Base-by-base conservation (phyloP, 2,113 vertebrate genomes). In the Triplophysa rosa region DNA sequence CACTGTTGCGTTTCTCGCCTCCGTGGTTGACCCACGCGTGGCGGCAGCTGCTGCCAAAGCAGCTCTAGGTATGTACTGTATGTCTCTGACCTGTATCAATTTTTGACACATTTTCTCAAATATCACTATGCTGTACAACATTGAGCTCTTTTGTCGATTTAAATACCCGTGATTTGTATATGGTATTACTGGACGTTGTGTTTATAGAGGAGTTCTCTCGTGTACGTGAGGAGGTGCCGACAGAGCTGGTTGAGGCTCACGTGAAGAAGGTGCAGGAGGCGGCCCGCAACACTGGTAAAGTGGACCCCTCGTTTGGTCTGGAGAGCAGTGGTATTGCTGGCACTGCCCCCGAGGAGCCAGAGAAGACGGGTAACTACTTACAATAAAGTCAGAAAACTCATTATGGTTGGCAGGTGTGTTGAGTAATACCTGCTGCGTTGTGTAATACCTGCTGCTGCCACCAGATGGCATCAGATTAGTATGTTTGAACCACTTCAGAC, bases 241-340 rank as follows among this genome's bases (percentile, higher is more conserved):
- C 96, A 14, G 97, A 99, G 85, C 88, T 99, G 63, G 95, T 99
- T 11, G 97, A 99, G 81, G 97, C 96, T n/a, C 97, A 99, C 0
- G 96, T 99, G 17, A 97, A 96, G 88, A 99, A 98, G 49, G 97
- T 98, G 0, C 96, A 99, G 82, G 97, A 99, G 65, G 96, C 96
- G 0, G 95, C 95, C 0, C 90, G 94, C 59, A 95, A 90, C 84
- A 96, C 96, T 0, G 97, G 97, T 1, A 98, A 96, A 82, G 95
- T 99, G 70, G 96, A 98, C 85, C 97, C 97, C 0, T 90, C 93
- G 0, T 98, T 91, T 0, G 96, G 97, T 0, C 88, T 99, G 59
- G 97, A 99, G 86, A 98, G 94, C 91, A 98, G 97, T 83, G 98
- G 97, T 78, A 98, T 99, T 8, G 97, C 97, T 0, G 97, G 97